A percentile compares a stretch with the other conserved stretches of the same genome.
Conservation (phyloP, 1,140 invertebrate species). For the Onthophagus taurus region DNA sequence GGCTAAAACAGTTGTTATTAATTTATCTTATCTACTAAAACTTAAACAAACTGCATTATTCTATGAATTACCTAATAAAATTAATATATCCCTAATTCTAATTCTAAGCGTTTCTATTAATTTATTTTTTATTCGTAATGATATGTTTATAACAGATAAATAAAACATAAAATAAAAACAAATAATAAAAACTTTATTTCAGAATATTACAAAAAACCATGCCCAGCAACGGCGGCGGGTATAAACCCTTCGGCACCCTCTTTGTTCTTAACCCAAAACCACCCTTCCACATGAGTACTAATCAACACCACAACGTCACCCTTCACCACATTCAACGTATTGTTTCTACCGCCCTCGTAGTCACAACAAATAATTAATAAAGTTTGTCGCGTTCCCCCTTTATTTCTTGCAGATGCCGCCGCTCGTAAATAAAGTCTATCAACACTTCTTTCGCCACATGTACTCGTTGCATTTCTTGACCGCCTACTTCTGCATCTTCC, state of each 20-base stretch:
- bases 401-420: constrained; percentile 36
- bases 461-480: constrained; percentile 40
- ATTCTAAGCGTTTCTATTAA: too few relatives aligned
- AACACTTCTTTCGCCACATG: constrained; percentile 54
- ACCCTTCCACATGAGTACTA: constrained; percentile 40
- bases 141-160: too few relatives aligned
- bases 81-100: too few relatives aligned
- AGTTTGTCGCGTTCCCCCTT: constrained; percentile 46
- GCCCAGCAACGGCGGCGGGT: constrained; percentile 61
- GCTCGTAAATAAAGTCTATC: constrained; percentile 58
- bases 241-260: constrained; percentile 65
- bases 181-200: constrained; percentile 6
- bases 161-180: not conserved
- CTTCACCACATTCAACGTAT: constrained; percentile 54
- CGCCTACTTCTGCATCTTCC: constrained; percentile 31
- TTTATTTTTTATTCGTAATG: too few relatives aligned
- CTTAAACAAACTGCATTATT: too few relatives aligned
- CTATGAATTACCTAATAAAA: too few relatives aligned
- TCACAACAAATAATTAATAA: constrained; percentile 57
- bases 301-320: constrained; percentile 65
- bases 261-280: constrained; percentile 62
- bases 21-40: too few relatives aligned
- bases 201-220: constrained; percentile 54
- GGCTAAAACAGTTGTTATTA: too few relatives aligned
- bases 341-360: constrained; percentile 44